These are phyloP conservation scores for Casuarius casuarius DNA, from an alignment of 2,113 vertebrate species.

Conservation along the genomic window DNA sequence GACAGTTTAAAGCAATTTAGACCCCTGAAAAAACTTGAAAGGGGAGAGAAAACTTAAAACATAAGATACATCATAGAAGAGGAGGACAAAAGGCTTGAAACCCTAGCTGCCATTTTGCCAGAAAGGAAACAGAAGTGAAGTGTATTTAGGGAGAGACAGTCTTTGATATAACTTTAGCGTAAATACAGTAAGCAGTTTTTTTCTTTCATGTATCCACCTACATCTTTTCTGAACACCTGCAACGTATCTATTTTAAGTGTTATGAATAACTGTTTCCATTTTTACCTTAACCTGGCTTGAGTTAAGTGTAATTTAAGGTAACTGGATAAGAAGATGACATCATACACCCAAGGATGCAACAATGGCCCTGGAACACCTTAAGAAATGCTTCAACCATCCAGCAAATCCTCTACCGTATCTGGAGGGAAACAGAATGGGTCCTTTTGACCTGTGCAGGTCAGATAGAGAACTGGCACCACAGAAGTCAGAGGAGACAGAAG, in stretches of 20 bases:
- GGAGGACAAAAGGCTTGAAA: neutral
- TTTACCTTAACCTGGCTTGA: neutral
- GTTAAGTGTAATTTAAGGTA: neutral
- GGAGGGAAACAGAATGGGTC: neutral
- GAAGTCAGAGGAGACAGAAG: neutral
- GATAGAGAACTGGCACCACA: neutral
- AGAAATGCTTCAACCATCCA: neutral
- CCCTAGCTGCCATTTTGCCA: neutral
- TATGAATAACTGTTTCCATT: neutral
- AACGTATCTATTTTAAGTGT: neutral
- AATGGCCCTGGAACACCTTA: neutral
- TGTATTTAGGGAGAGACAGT: neutral
- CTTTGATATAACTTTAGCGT: neutral
- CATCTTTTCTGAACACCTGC: neutral
- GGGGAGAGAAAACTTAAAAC: neutral
- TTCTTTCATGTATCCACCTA: neutral
- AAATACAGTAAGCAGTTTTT: neutral
- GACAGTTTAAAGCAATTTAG: neutral
- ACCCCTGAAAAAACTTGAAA: neutral
- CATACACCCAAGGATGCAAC: neutral
- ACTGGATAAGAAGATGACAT: neutral
- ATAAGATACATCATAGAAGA: neutral
- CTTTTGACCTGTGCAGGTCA: neutral
- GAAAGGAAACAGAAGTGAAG: neutral
- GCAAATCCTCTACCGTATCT: neutral